A percentile compares a stretch with the other conserved stretches of the same genome.
Evolutionary conservation across 2,113 vertebrate genomes (phyloP).

Genomic region (Tinamus guttatus): DNA sequence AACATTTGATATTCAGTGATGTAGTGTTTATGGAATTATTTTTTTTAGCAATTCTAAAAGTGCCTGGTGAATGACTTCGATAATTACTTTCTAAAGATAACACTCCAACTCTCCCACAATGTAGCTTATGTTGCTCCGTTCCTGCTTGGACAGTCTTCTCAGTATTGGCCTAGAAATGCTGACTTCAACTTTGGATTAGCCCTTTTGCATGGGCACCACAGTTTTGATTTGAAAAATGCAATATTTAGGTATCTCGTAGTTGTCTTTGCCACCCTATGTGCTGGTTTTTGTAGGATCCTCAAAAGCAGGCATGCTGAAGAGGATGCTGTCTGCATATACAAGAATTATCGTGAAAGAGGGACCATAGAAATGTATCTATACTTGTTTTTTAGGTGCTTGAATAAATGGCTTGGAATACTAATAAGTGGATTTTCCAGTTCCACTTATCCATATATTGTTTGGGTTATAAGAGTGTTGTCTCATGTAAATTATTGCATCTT

Average conservation of each 20-base stretch:
- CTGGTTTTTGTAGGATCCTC: not conserved
- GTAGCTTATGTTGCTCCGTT: not conserved
- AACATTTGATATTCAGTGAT: fast-evolving
- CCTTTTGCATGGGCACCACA: not conserved
- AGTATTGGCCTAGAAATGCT: not conserved
- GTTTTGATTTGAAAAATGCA: not conserved
- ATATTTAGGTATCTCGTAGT: not conserved
- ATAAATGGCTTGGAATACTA: not conserved
- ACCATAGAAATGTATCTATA: not conserved
- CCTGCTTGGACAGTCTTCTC: not conserved
- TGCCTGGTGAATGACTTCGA: not conserved
- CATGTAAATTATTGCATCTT: not conserved
- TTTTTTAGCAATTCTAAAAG: not conserved
- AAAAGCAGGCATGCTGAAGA: not conserved
- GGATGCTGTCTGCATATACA: not conserved
- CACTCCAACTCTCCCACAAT: too few species aligned
- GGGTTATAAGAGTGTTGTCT: not conserved
- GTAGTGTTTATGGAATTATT: not conserved
- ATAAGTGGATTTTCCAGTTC: not conserved
- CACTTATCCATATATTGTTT: not conserved
- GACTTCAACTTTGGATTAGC: not conserved
- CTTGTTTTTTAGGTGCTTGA: not conserved
- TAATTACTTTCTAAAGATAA: not conserved
- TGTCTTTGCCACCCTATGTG: not conserved
- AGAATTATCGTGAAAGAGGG: not conserved